Conservation (phyloP, 2,888 invertebrate species). For the Drosophila mimetica region DNA sequence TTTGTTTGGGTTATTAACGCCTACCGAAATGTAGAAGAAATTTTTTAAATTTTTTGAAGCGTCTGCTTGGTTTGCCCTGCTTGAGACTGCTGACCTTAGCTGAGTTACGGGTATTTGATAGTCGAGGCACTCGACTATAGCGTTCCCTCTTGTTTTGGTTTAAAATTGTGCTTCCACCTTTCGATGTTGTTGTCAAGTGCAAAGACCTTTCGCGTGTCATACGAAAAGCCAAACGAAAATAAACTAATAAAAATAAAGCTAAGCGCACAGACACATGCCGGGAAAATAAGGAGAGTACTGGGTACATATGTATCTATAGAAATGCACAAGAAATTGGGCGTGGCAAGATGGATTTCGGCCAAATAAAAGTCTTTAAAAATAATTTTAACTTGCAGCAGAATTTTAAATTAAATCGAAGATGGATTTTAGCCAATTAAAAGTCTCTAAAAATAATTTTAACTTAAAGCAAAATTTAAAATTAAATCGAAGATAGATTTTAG, state of each 20-base stretch:
- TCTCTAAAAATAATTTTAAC: too few species aligned
- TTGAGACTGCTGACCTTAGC: too few species aligned
- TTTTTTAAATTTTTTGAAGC: too few species aligned
- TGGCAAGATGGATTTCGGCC: conserved; percentile 12
- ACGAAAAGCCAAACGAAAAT: conserved; percentile 37
- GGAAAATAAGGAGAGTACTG: conserved; percentile 6
- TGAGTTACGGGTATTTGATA: too few species aligned
- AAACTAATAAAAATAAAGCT: conserved; percentile 43
- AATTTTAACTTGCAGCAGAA: background rate
- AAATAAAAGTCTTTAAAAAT: background rate
- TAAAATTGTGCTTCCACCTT: conserved; percentile 35
- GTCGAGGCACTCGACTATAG: too few species aligned
- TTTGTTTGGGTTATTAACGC: too few species aligned
- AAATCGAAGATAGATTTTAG: background rate
- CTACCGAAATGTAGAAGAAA: too few species aligned
- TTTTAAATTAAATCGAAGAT: too few species aligned
- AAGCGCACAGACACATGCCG: conserved; percentile 31
- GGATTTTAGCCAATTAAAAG: too few species aligned
- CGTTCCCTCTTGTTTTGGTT: conserved; percentile 5
- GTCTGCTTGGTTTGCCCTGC: too few species aligned
- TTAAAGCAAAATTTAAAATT: too few species aligned
- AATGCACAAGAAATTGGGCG: conserved; percentile 22
- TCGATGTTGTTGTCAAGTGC: conserved; percentile 55
- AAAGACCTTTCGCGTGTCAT: conserved; percentile 73
- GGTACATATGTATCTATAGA: conserved; percentile 18